Evolutionary conservation across 2,888 invertebrate genomes (phyloP), one percentile per base, ranked within the genome.

Genomic region (Amblyjoppa proteus): DNA sequence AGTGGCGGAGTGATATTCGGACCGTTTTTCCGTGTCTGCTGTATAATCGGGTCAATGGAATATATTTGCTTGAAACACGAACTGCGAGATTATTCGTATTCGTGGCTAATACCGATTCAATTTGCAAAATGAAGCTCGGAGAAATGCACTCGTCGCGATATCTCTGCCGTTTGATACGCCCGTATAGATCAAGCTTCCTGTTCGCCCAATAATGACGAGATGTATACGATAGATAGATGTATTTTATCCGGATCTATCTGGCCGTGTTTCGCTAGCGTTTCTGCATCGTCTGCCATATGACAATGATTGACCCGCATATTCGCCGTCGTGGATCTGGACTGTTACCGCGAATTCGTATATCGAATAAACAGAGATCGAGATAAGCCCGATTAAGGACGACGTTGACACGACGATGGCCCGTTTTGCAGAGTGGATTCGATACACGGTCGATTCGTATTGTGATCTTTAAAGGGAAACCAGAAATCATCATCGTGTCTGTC

Each of bases 371-470:
- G 61, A 61, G 38, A 66, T 51, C 56, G 74, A 61, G 51, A 66
- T 51, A 77, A 77, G 28, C 56, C 16, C 58, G 68, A 77, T 77
- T 53, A 34, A 68, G 56, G 53, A 41, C 41, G 66, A 56, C 56
- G 41, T 77, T 69, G 68, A 28, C 41, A 68, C 53, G 66, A 28
- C 77, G 66, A 56, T 68, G 68, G 5, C 45, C 38, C 49, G 61
- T 75, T 75, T 75, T 31, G 64, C 34, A 38, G 58, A 45, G 64
- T 25, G 28, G 20, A 28, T 64, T 49, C 45, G 45, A 4, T 49
- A 16, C 16, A 3, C 16, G 1, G 61, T 31, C 31, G 16, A 58
- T 58, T 25, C 25, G 13, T 20, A 58, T 9, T 13, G 6, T 58
- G 2, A 11, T 58, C 11, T 20, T 20, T 28, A 13, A 53, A 20